Conservation (phyloP, 2,113 vertebrate genomes). For the Monarcha castaneiventris region DNA sequence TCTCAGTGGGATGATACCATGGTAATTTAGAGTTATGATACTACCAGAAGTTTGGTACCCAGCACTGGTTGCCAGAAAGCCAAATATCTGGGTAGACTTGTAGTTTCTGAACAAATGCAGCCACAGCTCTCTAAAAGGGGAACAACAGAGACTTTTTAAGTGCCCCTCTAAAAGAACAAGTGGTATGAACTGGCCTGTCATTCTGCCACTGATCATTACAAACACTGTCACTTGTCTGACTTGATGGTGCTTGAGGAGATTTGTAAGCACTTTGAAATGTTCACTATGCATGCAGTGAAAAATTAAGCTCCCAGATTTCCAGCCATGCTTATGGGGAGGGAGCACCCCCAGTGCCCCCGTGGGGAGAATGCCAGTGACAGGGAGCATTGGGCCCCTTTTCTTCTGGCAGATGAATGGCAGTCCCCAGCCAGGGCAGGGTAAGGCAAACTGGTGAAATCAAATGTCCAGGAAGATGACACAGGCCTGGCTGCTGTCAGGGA, state of each 20-base stretch:
- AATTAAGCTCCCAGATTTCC: neutral
- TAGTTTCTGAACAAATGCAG: neutral
- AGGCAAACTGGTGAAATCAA: neutral
- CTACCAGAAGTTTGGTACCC: neutral
- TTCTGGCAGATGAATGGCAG: slow-evolving; percentile 22
- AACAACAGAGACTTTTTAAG: neutral
- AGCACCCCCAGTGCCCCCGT: neutral
- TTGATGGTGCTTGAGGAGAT: neutral
- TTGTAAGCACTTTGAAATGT: neutral
- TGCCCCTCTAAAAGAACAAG: neutral
- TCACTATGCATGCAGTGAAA: neutral
- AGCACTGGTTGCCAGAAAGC: neutral
- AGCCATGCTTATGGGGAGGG: neutral
- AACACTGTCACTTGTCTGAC: neutral
- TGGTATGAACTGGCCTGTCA: slow-evolving; percentile 22
- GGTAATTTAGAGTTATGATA: neutral
- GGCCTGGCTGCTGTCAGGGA: neutral
- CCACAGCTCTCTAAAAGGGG: neutral
- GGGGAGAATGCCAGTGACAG: neutral
- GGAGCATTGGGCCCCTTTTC: neutral
- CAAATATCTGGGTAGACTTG: neutral
- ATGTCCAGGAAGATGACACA: neutral
- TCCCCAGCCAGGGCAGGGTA: slow-evolving; percentile 12
- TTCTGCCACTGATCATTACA: slow-evolving; percentile 10
- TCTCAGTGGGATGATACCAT: neutral